Evolutionary conservation across 2,888 invertebrate genomes (phyloP).

Genomic region (Theretra japonica): DNA sequence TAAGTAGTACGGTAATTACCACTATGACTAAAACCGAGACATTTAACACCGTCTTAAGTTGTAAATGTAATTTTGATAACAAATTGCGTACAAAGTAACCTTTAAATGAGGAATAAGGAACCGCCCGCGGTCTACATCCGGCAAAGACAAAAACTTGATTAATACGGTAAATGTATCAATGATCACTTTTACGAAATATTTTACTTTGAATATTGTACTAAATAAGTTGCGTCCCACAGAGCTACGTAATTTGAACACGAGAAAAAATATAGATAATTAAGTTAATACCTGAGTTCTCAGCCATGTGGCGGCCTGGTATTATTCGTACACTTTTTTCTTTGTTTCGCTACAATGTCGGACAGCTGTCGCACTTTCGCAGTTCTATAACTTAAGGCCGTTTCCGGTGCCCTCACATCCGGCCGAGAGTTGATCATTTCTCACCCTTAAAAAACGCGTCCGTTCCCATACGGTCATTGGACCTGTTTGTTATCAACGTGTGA

Average conservation of each 20-base stretch:
- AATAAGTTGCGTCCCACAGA: background rate
- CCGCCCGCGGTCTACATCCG: background rate
- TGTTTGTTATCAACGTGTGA: conserved; percentile 66
- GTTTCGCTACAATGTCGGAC: conserved; percentile 60
- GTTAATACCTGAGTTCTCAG: conserved; percentile 53
- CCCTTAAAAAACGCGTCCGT: conserved; percentile 19
- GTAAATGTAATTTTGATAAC: background rate
- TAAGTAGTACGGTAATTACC: conserved; percentile 21
- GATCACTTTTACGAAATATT: no score
- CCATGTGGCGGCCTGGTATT: conserved; percentile 39
- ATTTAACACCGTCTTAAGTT: background rate
- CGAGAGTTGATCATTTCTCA: conserved; percentile 51
- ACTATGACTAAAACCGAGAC: background rate
- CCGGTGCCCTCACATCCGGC: conserved; percentile 80
- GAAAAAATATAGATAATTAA: conserved; percentile 52
- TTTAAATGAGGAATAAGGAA: conserved; percentile 7
- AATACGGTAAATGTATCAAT: background rate
- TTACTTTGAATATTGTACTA: background rate
- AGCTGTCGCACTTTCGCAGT: conserved; percentile 65
- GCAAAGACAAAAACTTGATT: background rate
- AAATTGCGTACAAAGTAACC: conserved; percentile 4
- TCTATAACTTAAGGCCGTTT: conserved; percentile 69
- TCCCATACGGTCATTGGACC: conserved; percentile 78
- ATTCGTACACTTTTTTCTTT: conserved; percentile 49
- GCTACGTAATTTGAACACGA: conserved; percentile 29